Evolutionary conservation across 2,888 invertebrate genomes (phyloP).

Genomic region (Thymelicus sylvestris): DNA sequence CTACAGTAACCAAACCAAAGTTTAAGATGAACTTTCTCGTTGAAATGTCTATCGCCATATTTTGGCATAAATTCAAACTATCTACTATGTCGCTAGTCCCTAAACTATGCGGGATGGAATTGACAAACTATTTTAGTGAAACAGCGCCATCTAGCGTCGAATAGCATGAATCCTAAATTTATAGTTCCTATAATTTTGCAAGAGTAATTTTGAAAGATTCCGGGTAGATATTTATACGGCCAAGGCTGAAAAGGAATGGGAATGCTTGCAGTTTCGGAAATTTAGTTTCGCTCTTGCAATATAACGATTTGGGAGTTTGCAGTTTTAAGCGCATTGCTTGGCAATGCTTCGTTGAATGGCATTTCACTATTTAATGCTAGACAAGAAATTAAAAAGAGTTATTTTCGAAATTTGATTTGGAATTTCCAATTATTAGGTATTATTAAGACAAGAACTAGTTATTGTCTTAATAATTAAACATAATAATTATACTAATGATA

Average conservation of each 20-base stretch:
- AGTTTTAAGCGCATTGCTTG: slow-evolving; percentile 5
- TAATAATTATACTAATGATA: too few relatives aligned
- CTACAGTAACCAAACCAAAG: slow-evolving; percentile 58
- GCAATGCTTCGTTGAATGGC: not conserved
- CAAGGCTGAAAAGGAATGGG: slow-evolving; percentile 17
- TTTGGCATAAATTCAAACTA: slow-evolving; percentile 69
- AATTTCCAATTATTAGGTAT: too few relatives aligned
- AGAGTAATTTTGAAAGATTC: slow-evolving; percentile 32
- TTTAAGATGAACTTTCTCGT: slow-evolving; percentile 49
- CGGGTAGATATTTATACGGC: slow-evolving; percentile 24
- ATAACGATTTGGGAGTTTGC: slow-evolving; percentile 8
- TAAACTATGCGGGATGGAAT: slow-evolving; percentile 46
- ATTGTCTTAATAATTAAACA: too few relatives aligned
- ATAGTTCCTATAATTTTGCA: slow-evolving; percentile 24
- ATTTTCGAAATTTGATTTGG: too few relatives aligned
- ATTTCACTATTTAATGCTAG: not conserved
- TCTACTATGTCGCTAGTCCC: slow-evolving; percentile 42
- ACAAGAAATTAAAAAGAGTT: not conserved
- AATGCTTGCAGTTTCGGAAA: slow-evolving; percentile 16
- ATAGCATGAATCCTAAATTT: slow-evolving; percentile 51
- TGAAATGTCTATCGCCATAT: slow-evolving; percentile 53
- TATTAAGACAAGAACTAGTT: too few relatives aligned
- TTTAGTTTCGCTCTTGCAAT: slow-evolving; percentile 3
- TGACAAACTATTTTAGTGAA: slow-evolving; percentile 51
- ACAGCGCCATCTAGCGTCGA: slow-evolving; percentile 65